Evolutionary conservation across 2,888 invertebrate species (phyloP), one percentile per base, ranked within the genome.

Genomic region (Catotricha subobsoleta): DNA sequence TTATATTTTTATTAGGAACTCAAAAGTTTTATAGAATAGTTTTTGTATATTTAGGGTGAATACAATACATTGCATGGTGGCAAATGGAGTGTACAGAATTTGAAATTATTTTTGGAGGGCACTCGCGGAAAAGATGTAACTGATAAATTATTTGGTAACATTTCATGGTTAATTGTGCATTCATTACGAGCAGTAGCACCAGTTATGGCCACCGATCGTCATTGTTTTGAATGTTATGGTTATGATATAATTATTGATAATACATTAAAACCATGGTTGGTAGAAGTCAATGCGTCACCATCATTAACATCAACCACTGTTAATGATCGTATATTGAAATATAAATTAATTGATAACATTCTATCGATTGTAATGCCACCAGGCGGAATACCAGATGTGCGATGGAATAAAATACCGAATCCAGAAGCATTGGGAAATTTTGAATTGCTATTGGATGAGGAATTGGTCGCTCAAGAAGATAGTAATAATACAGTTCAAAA

Each of bases 161-260:
- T 88, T 54, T 76, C 78, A 45, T 87, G 86, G 80, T 67, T 88
- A 43, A 90, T 90, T 47, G 83, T 90, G 8, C 92, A 94, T 60
- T 92, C 92, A 0, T 60, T 95, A 45, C 87, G 88, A 62, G 86
- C 92, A 3, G 92, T 92, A 1, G 77, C 87, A 6, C 86, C 88
- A 1, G 82, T 90, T 12, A 90, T 94, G 73, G 83, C 88, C 1
- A 91, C 86, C 50, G 92, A 94, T 61, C 67, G 79, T 33, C 81
- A 81, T 52, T 81, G 80, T 52, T 63, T 63, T 40, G 63, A 64
- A 62, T 90, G 90, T 53, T 95, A 94, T 55, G 94, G 94, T 30
- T 94, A 88, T 57, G 94, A 94, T 55, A 91, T 94, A 40, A 94
- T 94, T 50, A 91, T 94, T 50, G 94, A 94, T 58, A 83, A 90